Percentiles rank a stretch among this genome's conserved stretches.
These are phyloP conservation scores for Lontra canadensis DNA, from an alignment of 2,113 vertebrate species.

Conservation along the genomic window DNA sequence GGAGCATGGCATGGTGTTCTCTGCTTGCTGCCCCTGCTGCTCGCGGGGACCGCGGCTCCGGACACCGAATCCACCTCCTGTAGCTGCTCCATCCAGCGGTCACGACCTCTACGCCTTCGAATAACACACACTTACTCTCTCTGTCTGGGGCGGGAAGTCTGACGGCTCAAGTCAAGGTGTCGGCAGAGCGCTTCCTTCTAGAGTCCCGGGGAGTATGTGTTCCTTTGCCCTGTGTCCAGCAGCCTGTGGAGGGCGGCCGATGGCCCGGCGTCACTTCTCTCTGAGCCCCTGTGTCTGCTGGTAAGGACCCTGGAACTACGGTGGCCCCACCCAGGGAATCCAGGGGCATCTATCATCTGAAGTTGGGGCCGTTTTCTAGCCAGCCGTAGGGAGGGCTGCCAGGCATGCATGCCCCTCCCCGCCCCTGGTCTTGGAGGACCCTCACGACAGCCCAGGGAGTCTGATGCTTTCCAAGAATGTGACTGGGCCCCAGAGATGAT, in stretches of 20 bases:
- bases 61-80: too few species aligned
- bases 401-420: neutral
- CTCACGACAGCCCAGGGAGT: neutral
- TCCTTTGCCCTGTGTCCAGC: rapidly evolving
- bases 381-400: neutral
- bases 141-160: neutral
- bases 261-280: rapidly evolving
- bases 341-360: neutral
- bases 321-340: neutral
- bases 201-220: neutral
- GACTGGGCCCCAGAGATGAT: neutral
- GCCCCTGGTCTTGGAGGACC: neutral
- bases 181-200: neutral
- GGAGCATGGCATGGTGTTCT: rapidly evolving
- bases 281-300: neutral
- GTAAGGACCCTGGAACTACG: neutral
- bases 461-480: neutral
- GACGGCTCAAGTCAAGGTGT: neutral
- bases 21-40: rapidly evolving
- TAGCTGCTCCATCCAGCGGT: neutral
- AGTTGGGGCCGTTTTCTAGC: neutral
- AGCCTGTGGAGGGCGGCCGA: rapidly evolving
- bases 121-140: neutral
- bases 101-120: neutral
- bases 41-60: rapidly evolving